Evolutionary conservation across 2,113 vertebrate species (phyloP), one percentile per base, ranked within the genome.

Genomic region (Laterallus jamaicensis): DNA sequence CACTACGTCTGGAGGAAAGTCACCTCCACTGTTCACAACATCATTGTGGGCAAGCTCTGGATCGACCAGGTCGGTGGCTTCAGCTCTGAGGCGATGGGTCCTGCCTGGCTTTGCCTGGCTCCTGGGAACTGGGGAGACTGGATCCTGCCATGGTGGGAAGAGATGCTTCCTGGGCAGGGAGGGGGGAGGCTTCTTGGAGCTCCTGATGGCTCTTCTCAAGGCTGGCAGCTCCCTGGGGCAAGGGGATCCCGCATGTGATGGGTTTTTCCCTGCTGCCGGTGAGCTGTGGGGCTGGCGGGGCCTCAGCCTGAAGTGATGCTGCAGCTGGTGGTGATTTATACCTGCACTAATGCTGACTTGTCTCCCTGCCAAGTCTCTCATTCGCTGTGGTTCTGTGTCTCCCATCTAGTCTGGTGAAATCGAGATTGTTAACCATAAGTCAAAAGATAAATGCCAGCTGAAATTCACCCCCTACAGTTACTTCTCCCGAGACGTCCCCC

Each of bases 11-110:
- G 99, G 99, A 98, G 98, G 92, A 99, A 99, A 88, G 99, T 99
- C 97, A 99, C 99, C 67, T 99, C 99, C 25, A 99, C 99, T 0
- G 99, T 99, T 71, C 99, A 99, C 97, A 99, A 99, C 97, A 99
- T 99, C 97, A 99, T 99, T 1, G 99, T 99, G 95, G 99, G 99
- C 94, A 99, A 99, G 95, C 99, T 99, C 90, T 99, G 99, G 99
- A 99, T 99, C 3, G 99, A 99, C 97, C 99, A 99, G 99, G 99
- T 99, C 25, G 63, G 98, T 73, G 59, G 28, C 44, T 35, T 2
- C 0, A 2, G 70, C 16, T 44, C 32, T 0, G 1, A 25, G 56
- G 64, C 10, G 40, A 12, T 11, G 37, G 12, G 20, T 66, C 19
- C 21, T 84, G 75, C 82, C 82, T 69, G n/a, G 63, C 56, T 22